These are phyloP conservation scores for Typhlomys cinereus DNA, from an alignment of 2,113 vertebrate species.

Conservation along the genomic window DNA sequence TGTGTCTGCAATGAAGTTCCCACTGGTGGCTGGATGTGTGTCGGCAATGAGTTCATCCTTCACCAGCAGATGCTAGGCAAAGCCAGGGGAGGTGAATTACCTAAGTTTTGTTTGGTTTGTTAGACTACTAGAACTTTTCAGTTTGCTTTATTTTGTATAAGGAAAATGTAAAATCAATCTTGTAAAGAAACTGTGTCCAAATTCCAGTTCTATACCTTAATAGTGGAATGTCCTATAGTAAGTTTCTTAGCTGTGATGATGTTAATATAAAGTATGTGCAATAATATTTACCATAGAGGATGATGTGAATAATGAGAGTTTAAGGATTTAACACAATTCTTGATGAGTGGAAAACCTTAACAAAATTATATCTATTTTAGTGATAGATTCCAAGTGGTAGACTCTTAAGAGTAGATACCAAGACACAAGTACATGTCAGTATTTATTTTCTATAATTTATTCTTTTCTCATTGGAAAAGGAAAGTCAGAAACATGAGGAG, in stretches of 20 bases:
- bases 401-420: background rate
- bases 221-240: background rate
- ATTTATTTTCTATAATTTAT: conserved; percentile 49
- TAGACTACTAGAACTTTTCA: background rate
- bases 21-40: accelerated
- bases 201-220: background rate
- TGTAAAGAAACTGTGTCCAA: conserved; percentile 13
- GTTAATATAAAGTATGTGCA: background rate
- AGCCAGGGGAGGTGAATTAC: background rate
- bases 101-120: background rate
- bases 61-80: background rate
- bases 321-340: background rate
- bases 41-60: background rate
- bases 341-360: conserved; percentile 6
- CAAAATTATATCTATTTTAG: conserved; percentile 22
- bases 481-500: background rate
- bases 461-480: conserved; percentile 36
- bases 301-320: background rate
- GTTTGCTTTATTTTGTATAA: background rate
- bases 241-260: conserved; percentile 29
- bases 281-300: conserved; percentile 12
- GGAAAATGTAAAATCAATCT: background rate
- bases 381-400: too few relatives aligned
- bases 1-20: too few relatives aligned
- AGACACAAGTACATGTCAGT: background rate